These are phyloP conservation scores for Poecilia latipinna DNA, from an alignment of 2,113 vertebrate species.

Conservation along the genomic window DNA sequence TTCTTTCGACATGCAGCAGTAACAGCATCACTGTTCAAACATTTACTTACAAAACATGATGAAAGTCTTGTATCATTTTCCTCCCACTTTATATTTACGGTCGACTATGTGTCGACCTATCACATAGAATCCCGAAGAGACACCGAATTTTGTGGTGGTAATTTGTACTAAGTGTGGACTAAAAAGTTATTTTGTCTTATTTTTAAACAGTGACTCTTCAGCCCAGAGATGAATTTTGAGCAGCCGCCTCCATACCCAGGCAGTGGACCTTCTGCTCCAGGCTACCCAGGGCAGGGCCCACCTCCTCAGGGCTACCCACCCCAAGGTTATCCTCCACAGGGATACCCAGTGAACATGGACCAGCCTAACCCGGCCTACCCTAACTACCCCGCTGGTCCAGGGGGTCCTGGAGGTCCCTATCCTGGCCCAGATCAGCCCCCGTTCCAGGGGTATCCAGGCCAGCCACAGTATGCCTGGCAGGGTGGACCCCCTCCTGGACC, in stretches of 20 bases:
- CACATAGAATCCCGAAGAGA: no score
- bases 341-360: conserved; percentile 74
- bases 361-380: conserved; percentile 79
- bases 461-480: conserved; percentile 88
- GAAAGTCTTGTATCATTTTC: no score
- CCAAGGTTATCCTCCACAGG: conserved; percentile 78
- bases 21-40: no score
- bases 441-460: conserved; percentile 78
- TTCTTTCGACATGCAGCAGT: no score
- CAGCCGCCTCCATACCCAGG: conserved; percentile 90
- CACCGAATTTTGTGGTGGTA: no score
- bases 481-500: conserved; percentile 85
- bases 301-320: conserved; percentile 68
- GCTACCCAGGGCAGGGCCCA: conserved; percentile 82
- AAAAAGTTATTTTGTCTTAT: conserved; percentile 2
- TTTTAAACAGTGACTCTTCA: conserved; percentile 70
- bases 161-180: background rate
- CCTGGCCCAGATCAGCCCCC: conserved; percentile 71
- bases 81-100: no score
- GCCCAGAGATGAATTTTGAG: conserved; percentile 85
- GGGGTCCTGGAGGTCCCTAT: conserved; percentile 82
- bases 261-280: conserved; percentile 83
- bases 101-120: no score
- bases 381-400: conserved; percentile 78
- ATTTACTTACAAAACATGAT: no score